Base-by-base conservation (phyloP, 2,888 invertebrate species). In the Lacanobia oleracea region DNA sequence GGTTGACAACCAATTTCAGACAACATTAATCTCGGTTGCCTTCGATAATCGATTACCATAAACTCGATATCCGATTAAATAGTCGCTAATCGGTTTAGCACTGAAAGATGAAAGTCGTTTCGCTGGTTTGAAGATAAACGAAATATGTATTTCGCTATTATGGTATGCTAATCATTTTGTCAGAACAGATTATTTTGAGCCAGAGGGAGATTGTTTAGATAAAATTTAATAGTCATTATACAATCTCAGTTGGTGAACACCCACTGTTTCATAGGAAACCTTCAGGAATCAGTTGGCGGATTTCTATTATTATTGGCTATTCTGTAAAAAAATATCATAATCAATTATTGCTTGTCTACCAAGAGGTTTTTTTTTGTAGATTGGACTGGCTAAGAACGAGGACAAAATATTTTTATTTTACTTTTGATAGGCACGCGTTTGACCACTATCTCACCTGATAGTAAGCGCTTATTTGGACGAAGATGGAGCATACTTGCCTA, bases 21-120 rank as follows among this genome's bases (percentile, higher is more conserved):
- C 67, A 67, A 65, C 67, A 74, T 84, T 82, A 80, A 79, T 75
- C 67, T 69, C 71, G 62, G 56, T 67, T 70, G 74, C 67, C 65
- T 76, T 77, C 73, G 72, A 84, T 82, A 84, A 81, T 78, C 57
- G 79, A 90, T 91, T 90, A 88, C 85, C 91, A 91, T 91, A 92
- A 91, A 90, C 86, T 86, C 87, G 89, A 90, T 91, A 89, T 85
- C 82, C 80, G 79, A 80, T 83, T 87, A 86, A 88, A 86, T 81
- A 82, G 84, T 73, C 67, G 86, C 76, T 91, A 89, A 91, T 89
- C 81, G 84, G 70, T 83, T 85, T 88, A 89, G 86, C 84, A 62
- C 73, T 72, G 72, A 64, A 70, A 86, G 88, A 90, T 87, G 88
- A 88, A 89, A 87, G 71, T 73, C 79, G 75, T 40, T 70, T 73